Conservation (phyloP, 1,140 invertebrate species). For the Rhagoletis pomonella region DNA sequence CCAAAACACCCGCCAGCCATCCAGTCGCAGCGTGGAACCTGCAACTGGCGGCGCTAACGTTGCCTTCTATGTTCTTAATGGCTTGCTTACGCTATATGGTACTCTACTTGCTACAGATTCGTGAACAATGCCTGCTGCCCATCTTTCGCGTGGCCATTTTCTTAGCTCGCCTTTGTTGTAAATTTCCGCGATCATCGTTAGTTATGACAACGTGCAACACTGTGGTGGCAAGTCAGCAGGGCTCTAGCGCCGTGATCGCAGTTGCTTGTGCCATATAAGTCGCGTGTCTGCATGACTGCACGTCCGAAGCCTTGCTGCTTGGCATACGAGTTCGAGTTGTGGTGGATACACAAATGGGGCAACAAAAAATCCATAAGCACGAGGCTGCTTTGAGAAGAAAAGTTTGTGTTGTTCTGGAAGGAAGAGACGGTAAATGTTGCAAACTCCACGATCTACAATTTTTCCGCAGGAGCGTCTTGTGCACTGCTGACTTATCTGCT, state of each 20-base stretch:
- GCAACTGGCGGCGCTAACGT: constrained; percentile 44
- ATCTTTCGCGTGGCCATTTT: constrained; percentile 14
- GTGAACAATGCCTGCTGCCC: constrained; percentile 13
- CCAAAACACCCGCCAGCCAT: not conserved
- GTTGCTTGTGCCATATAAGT: constrained; percentile 30
- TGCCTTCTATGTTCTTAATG: constrained; percentile 48
- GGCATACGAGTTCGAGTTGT: not conserved
- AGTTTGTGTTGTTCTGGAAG: not conserved
- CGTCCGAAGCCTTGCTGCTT: constrained; percentile 1
- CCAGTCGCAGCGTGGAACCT: constrained; percentile 30
- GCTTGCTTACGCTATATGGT: constrained; percentile 30
- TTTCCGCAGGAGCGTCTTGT: not conserved
- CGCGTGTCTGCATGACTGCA: constrained; percentile 49
- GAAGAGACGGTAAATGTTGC: not conserved
- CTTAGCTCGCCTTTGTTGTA: not conserved
- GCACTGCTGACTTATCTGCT: not conserved
- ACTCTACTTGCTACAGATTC: not conserved
- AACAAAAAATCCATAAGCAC: not conserved
- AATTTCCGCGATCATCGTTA: constrained; percentile 43
- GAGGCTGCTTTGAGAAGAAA: not conserved
- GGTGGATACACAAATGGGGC: not conserved
- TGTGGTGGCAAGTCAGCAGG: not conserved
- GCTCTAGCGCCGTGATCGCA: constrained; percentile 15
- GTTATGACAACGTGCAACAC: constrained; percentile 48
- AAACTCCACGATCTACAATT: not conserved